Percentiles rank a stretch among this genome's conserved stretches.
Evolutionary conservation across 2,113 vertebrate genomes (phyloP).

Genomic region (Tautogolabrus adspersus): DNA sequence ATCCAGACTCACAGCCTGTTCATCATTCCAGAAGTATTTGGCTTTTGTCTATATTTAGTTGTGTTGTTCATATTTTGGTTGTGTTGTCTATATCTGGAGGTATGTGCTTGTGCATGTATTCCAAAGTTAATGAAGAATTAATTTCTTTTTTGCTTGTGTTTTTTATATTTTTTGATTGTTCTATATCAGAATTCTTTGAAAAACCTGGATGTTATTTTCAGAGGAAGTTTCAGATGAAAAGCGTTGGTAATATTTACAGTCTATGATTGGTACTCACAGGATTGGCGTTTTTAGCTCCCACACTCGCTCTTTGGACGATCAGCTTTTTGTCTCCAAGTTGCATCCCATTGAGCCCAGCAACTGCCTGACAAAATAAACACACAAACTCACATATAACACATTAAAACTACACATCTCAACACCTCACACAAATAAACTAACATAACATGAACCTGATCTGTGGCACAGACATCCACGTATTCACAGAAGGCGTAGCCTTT

Average conservation of each 20-base stretch:
- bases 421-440: neutral
- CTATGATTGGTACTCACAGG: constrained; percentile 74
- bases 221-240: neutral
- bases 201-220: too few species aligned
- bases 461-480: constrained; percentile 83
- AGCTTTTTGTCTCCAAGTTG: constrained; percentile 87
- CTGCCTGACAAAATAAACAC: constrained; percentile 72
- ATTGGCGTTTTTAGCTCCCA: constrained; percentile 83
- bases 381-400: constrained; percentile 2
- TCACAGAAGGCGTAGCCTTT: constrained; percentile 88
- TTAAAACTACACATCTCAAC: neutral
- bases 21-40: too few species aligned
- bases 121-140: too few species aligned
- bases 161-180: too few species aligned
- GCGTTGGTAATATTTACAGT: too few species aligned
- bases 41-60: too few species aligned
- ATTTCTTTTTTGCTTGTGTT: too few species aligned
- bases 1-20: neutral
- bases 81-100: too few species aligned
- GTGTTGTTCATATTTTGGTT: too few species aligned
- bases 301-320: constrained; percentile 85
- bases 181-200: too few species aligned
- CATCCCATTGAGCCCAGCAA: constrained; percentile 85
- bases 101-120: too few species aligned
- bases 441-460: constrained; percentile 78